Conservation (phyloP, 2,113 vertebrate species). For the Mormyrus lacerda region DNA sequence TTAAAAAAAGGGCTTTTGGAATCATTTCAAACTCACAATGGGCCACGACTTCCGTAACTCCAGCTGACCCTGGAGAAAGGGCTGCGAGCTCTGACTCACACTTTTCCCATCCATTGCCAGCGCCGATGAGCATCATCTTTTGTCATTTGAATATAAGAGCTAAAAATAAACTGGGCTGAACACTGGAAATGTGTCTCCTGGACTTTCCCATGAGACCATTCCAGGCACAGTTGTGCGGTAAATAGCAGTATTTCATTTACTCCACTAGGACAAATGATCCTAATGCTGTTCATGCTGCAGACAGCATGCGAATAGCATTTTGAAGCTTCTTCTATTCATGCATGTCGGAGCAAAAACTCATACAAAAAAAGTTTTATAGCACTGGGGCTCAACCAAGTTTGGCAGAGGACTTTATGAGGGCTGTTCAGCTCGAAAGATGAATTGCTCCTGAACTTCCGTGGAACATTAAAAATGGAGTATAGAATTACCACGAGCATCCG, state of each 20-base stretch:
- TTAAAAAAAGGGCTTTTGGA: neutral
- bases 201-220: neutral
- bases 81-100: neutral
- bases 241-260: neutral
- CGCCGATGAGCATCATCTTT: neutral
- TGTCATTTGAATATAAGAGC: neutral
- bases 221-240: neutral
- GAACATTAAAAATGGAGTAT: conserved; percentile 17
- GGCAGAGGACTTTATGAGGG: conserved; percentile 14
- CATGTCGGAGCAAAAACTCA: neutral
- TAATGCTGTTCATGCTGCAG: neutral
- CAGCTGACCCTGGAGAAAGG: neutral
- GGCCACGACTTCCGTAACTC: neutral
- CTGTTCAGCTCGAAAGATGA: neutral
- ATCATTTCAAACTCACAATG: neutral
- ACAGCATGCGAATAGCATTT: neutral
- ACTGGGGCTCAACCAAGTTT: neutral
- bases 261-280: neutral
- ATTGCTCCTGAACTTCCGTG: conserved; percentile 16
- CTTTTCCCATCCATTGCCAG: conserved; percentile 5
- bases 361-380: neutral
- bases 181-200: neutral
- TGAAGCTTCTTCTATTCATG: neutral
- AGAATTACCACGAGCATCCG: conserved; percentile 5
- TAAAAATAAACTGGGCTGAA: conserved; percentile 13